phyloP scores from a whole-genome alignment of 2,797 vertebrate species.

The Pseudochirops cupreus region DNA sequence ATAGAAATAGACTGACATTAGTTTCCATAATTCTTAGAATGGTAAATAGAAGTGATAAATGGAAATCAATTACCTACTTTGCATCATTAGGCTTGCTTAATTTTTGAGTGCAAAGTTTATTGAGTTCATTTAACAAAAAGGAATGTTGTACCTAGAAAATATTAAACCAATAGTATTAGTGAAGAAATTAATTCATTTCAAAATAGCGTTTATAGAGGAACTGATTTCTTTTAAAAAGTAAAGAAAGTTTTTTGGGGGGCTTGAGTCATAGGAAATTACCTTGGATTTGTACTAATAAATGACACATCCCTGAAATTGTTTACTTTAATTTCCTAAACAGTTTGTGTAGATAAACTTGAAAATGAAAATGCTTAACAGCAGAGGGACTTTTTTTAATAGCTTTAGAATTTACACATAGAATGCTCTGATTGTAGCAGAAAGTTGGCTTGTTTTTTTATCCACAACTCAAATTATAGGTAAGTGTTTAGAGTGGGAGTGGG shows the following conservation, averaged over 20 bases:
- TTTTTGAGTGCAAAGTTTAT: neutral
- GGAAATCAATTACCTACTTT: neutral
- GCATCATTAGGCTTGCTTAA: neutral
- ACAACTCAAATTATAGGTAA: conserved; percentile 37
- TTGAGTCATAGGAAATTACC: conserved; percentile 21
- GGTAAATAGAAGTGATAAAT: neutral
- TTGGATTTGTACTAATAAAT: conserved; percentile 49
- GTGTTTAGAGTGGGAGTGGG: conserved; percentile 27
- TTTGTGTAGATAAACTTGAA: conserved; percentile 38
- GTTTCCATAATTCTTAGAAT: neutral
- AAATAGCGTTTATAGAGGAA: neutral
- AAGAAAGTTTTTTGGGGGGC: neutral
- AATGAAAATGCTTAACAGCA: neutral
- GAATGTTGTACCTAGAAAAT: neutral
- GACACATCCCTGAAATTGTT: conserved; percentile 39
- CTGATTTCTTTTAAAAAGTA: neutral
- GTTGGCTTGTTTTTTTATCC: conserved; percentile 51
- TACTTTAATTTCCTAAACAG: conserved; percentile 10
- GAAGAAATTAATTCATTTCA: neutral
- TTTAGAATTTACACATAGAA: conserved; percentile 29
- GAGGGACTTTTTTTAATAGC: conserved; percentile 20
- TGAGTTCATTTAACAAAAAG: neutral
- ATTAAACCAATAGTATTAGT: neutral
- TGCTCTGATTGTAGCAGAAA: conserved; percentile 20
- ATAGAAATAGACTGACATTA: neutral